Conservation (phyloP, 2,888 invertebrate species). For the Oeneis ivallda region DNA sequence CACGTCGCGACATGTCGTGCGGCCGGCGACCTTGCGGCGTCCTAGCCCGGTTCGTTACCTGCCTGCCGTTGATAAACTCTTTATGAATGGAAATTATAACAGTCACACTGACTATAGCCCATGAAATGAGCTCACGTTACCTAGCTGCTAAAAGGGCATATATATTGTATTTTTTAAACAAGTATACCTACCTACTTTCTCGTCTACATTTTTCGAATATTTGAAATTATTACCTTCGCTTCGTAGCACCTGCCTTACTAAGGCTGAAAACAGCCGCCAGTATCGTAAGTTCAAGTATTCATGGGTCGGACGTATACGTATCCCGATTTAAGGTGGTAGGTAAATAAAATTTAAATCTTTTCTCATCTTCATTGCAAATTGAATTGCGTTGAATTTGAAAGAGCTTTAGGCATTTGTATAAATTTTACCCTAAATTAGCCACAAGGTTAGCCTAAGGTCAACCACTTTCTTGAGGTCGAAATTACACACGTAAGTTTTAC, state of each 20-base stretch:
- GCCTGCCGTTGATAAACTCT: constrained; percentile 8
- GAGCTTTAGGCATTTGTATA: too few relatives aligned
- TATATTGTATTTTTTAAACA: not conserved
- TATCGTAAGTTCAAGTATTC: not conserved
- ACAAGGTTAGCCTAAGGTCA: too few relatives aligned
- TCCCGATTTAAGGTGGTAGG: too few relatives aligned
- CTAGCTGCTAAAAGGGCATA: not conserved
- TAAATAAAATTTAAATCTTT: too few relatives aligned
- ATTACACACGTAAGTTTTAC: too few relatives aligned
- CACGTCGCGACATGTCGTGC: constrained; percentile 7
- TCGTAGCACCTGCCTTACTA: constrained; percentile 12
- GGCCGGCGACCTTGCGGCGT: constrained; percentile 2
- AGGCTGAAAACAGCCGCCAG: not conserved
- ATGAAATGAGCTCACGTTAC: constrained; percentile 1
- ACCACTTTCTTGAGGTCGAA: too few relatives aligned
- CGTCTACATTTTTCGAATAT: constrained; percentile 18
- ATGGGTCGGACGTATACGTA: not conserved
- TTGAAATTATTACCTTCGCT: not conserved
- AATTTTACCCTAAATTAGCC: too few relatives aligned
- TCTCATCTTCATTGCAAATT: too few relatives aligned
- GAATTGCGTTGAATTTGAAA: too few relatives aligned
- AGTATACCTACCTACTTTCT: not conserved
- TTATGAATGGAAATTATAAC: constrained; percentile 12
- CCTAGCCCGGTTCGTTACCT: constrained; percentile 5
- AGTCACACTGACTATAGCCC: not conserved